Evolutionary conservation across 2,113 vertebrate species (phyloP).

Genomic region (Cyprinodon variegatus): DNA sequence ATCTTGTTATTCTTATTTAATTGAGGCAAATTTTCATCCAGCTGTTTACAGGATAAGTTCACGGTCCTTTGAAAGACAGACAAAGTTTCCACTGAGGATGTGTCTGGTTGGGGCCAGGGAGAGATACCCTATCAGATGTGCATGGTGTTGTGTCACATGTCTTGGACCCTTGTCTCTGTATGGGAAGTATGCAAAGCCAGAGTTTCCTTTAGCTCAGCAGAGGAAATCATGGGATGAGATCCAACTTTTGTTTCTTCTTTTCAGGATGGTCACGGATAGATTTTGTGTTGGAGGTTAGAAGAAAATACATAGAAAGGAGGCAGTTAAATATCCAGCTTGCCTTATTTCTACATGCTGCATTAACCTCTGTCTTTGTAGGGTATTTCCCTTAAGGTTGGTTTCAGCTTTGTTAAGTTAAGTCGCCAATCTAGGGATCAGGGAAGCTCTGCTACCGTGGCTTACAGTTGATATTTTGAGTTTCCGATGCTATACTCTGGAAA

Average conservation of each 20-base stretch:
- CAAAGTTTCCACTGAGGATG: conserved; percentile 75
- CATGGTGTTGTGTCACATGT: conserved; percentile 42
- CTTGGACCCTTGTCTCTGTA: conserved; percentile 38
- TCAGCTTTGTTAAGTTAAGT: conserved; percentile 30
- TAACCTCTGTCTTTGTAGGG: conserved; percentile 3
- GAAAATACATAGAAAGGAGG: conserved; percentile 20
- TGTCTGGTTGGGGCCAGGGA: conserved; percentile 45
- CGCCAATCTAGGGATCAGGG: conserved; percentile 40
- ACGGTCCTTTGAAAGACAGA: conserved; percentile 1
- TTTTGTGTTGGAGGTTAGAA: conserved; percentile 34
- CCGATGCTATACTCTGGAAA: conserved; percentile 39
- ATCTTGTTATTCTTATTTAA: not conserved
- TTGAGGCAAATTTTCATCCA: not conserved
- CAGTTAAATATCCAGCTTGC: conserved; percentile 26
- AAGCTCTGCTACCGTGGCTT: conserved; percentile 4
- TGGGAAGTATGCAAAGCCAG: conserved; percentile 49
- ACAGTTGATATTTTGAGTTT: conserved; percentile 43
- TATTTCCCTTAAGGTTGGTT: conserved; percentile 35
- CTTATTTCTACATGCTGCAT: conserved; percentile 20
- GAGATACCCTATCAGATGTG: conserved; percentile 48
- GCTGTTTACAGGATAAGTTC: conserved; percentile 4
- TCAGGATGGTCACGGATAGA: conserved; percentile 47
- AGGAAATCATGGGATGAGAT: conserved; percentile 58
- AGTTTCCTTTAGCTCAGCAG: conserved; percentile 67
- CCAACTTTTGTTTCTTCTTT: conserved; percentile 61